Evolutionary conservation across 1,140 invertebrate species (phyloP), one percentile per base, ranked within the genome.

Genomic region (Orius insidiosus): DNA sequence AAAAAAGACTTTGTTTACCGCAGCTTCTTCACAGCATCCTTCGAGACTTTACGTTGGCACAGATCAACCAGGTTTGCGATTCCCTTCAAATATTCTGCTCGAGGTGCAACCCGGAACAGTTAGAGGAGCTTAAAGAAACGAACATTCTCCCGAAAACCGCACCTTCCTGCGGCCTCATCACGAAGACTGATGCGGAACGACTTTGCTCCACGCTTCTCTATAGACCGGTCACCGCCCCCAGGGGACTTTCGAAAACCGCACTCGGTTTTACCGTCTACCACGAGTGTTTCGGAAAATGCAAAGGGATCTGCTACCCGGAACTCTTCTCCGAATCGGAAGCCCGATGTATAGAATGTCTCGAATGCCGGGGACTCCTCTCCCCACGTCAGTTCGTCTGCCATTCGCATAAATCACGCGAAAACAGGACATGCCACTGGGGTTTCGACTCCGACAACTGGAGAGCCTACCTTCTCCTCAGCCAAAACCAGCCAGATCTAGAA

Each of bases 351-450:
- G 80, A 93, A 69, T 97, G 94, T 64, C 63, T 74, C 34, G 85
- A 94, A 60, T 97, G 93, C 66, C 75, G 78, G 78, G n/a, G 76
- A 33, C 69, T 85, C 60, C 87, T 93, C 57, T 77, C 78, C 45
- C 88, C 93, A 1, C 76, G 83, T 55, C 76, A 85, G 53, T 98
- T 97, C 65, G 90, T 97, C 35, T 79, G 82, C 57, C 93, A 98
- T 66, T 85, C 84, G 50, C 92, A 98, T 64, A 71, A 76, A 50
- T 68, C 74, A 44, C 67, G 80, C 53, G 86, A 93, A 65, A 90
- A 88, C 58, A 76, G 85, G 52, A 95, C 89, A 40, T 93, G 89
- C 59, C 94, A 98, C 63, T 98, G 94, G 94, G 94, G 94, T 9
- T 97, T 97, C 66, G 90, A 97, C 66, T 93, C 89, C 1, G 68